Evolutionary conservation across 1,140 invertebrate genomes (phyloP), one percentile per base, ranked within the genome.

Genomic region (Pogonus chalceus): DNA sequence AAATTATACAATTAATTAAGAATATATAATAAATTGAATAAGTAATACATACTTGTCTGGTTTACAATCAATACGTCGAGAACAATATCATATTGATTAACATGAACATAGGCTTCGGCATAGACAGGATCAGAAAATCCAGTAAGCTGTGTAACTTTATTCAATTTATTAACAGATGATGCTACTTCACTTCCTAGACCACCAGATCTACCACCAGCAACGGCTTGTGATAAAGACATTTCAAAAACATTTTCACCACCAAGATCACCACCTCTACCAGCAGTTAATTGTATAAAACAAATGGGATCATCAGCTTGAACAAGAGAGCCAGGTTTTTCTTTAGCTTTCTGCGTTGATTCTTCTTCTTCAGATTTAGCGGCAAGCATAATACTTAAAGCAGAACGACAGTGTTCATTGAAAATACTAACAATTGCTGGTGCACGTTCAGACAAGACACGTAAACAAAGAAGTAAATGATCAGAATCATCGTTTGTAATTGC

Each of bases 61-160:
- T 99, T 99, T 0, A 99, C 96, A 58, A 99, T 86, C 7, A 97
- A 76, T 16, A 97, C 92, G 72, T 97, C 94, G n/a, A 97, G 75
- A 26, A 96, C 91, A 64, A 98, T 96, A 64, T 97, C 94, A 70
- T 98, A 99, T 72, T 99, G 96, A 74, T 99, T 99, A 49, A 99
- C 96, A 71, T 99, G 88, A 0, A 99, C 96, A 67, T 99, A 95
- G 20, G 96, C 96, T 75, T 99, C 97, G 10, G 96, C 90, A 72
- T 99, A 99, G 35, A 99, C 93, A 0, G 97, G 96, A 76, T 99
- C 97, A 0, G 93, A 97, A 73, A 98, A 98, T 18, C 96, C 97
- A n/a, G 96, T 98, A 56, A 99, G 76, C 70, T 99, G 96, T n/a
- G 92, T 96, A 20, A 98, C 93, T 76, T 96, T 87, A 55, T 85